A percentile compares a stretch with the other conserved stretches of the same genome.
These are phyloP conservation scores for Pluvianellus socialis DNA, from an alignment of 2,113 vertebrate species.

Conservation along the genomic window DNA sequence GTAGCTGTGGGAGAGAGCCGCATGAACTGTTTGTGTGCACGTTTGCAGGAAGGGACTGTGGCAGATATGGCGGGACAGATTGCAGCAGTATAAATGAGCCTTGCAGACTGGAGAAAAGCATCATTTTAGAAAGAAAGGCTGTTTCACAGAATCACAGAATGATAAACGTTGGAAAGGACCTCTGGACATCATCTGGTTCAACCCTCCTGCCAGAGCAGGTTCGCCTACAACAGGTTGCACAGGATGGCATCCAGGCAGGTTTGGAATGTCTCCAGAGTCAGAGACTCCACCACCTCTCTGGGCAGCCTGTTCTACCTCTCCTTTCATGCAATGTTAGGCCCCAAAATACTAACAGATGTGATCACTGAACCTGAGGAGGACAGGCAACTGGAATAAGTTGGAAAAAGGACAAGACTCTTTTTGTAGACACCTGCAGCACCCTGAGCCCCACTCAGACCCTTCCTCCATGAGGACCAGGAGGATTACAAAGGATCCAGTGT, in stretches of 20 bases:
- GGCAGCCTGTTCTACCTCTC: background rate
- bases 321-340: background rate
- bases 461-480: background rate
- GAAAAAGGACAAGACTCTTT: background rate
- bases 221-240: too few species aligned
- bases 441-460: rapidly evolving
- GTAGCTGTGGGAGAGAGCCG: background rate
- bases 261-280: too few species aligned
- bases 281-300: too few species aligned
- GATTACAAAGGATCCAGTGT: background rate
- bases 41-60: background rate
- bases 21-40: background rate
- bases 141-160: background rate
- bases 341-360: background rate
- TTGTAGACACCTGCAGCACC: background rate
- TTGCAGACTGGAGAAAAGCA: background rate
- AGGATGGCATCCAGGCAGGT: too few species aligned
- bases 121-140: background rate
- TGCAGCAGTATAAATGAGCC: background rate
- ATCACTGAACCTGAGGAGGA: background rate
- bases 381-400: background rate
- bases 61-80: background rate
- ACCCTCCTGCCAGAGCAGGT: too few species aligned
- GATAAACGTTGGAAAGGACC: too few species aligned
- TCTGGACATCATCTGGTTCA: too few species aligned